A percentile compares a stretch with the other conserved stretches of the same genome.
phyloP scores from a whole-genome alignment of 2,888 invertebrate species.

The Acronicta aceris region DNA sequence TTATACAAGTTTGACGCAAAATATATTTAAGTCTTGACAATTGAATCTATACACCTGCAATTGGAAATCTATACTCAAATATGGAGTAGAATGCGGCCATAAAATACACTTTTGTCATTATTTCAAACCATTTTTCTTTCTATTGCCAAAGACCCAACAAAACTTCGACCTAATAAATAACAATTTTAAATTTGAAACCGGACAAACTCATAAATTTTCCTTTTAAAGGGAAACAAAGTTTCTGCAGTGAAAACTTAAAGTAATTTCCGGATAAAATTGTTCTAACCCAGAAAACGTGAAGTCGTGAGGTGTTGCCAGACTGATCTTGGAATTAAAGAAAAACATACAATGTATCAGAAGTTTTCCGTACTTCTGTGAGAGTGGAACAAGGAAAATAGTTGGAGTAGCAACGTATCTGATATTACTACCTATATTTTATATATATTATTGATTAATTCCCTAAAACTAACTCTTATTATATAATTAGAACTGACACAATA shows the following conservation, averaged over 20 bases:
- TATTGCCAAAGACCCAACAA: constrained; percentile 1
- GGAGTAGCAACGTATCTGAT: neutral
- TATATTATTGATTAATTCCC: too few relatives aligned
- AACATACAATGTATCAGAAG: constrained; percentile 31
- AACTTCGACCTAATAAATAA: constrained; percentile 16
- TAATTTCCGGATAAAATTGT: constrained; percentile 47
- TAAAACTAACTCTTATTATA: too few relatives aligned
- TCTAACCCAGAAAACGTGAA: constrained; percentile 24
- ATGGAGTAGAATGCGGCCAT: too few relatives aligned
- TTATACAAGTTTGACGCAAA: too few relatives aligned
- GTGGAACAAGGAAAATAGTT: constrained; percentile 12
- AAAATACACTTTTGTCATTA: constrained; percentile 5
- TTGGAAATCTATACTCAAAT: too few relatives aligned
- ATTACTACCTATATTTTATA: too few relatives aligned
- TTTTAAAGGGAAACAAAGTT: constrained; percentile 30
- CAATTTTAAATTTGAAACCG: constrained; percentile 26
- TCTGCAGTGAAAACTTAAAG: constrained; percentile 34
- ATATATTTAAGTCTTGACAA: too few relatives aligned
- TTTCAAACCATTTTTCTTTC: neutral
- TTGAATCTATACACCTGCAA: too few relatives aligned
- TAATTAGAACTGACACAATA: too few relatives aligned
- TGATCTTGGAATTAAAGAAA: constrained; percentile 40
- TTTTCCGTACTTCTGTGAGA: constrained; percentile 8
- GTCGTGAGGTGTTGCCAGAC: constrained; percentile 23
- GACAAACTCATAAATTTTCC: constrained; percentile 32